Percentiles rank a stretch among this genome's conserved stretches.
These are phyloP conservation scores for Ambastaia sidthimunki DNA, from an alignment of 2,797 vertebrate species.

Conservation along the genomic window DNA sequence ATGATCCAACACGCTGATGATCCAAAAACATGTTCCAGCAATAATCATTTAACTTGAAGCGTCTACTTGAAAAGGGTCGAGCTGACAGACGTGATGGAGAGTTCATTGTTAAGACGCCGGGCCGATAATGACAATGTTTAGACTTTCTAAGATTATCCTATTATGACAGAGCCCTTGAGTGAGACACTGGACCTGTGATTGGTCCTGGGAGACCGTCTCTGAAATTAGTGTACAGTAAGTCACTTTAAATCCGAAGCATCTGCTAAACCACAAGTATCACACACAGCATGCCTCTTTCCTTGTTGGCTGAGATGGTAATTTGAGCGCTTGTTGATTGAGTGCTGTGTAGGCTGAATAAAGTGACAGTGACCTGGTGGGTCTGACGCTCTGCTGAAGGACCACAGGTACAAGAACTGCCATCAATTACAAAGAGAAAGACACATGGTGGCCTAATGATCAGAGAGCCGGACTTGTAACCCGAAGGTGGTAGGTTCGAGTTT, in stretches of 20 bases:
- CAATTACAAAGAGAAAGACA: too few species aligned
- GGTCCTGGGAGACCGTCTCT: neutral
- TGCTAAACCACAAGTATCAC: slow-evolving; percentile 14
- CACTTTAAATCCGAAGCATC: slow-evolving; percentile 12
- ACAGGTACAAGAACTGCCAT: neutral
- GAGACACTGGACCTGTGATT: slow-evolving; percentile 12
- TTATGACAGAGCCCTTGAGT: slow-evolving; percentile 17
- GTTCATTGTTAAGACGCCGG: neutral
- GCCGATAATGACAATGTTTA: neutral
- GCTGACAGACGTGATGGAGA: neutral
- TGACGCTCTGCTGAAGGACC: neutral
- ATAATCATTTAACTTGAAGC: neutral
- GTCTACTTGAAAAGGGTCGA: neutral
- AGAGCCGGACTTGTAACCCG: too few species aligned
- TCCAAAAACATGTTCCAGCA: neutral
- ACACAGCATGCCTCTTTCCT: neutral
- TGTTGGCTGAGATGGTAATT: neutral
- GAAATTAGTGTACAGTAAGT: slow-evolving; percentile 10
- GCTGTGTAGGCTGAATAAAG: slow-evolving; percentile 13
- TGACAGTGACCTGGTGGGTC: neutral
- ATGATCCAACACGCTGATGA: neutral
- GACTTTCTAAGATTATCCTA: slow-evolving; percentile 21
- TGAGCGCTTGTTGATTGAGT: neutral
- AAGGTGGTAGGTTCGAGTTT: too few species aligned
- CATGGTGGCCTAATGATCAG: too few species aligned